Base-by-base conservation (phyloP, 1,140 invertebrate genomes). In the Steinernema khuongi region DNA sequence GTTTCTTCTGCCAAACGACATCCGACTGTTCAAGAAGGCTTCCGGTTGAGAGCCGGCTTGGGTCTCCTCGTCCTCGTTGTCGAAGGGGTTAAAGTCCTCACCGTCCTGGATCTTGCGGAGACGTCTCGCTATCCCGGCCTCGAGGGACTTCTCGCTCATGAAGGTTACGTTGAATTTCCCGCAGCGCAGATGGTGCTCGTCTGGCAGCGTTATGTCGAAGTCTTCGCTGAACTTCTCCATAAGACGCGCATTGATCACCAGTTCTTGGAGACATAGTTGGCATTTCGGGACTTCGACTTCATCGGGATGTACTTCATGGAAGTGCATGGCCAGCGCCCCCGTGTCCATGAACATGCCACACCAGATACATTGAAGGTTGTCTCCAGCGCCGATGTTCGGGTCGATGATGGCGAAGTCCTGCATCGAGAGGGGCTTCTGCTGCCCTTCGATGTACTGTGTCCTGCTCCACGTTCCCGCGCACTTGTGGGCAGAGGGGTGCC, bases 281-380 rank as follows among this genome's bases (percentile, higher is more conserved):
- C 83, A 84, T 36, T 83, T 84, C 1, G 83, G 83, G 14, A 85
- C 82, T 50, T 85, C 79, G 60, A 84, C 74, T 41, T 84, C 84
- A 44, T 85, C 80, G 4, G 82, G 78, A 67, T 84, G 83, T 67
- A 84, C 77, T 74, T 84, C 83, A 28, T 84, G 75, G 70, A 84
- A 84, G 70, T 84, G 83, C 81, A 83, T 78, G 18, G 80, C 81
- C 14, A 85, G 60, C 11, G 78, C 67, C 7, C 67, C 41, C 0
- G 68, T 73, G 70, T 85, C 81, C 79, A 83, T 83, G 32, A 85
- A 77, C 82, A 85, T 85, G 36, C 83, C 82, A 44, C 83, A 84
- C 83, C 83, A 84, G 74, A 84, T 84, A 70, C 83, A 84, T 70
- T 84, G 83, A 19, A 84, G 68, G 71, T 83, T 84, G 30, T 84